A percentile compares a stretch with the other conserved stretches of the same genome.
Conservation (phyloP, 92 coral and sea anemone species). For the Isaurus tuberculatus region DNA sequence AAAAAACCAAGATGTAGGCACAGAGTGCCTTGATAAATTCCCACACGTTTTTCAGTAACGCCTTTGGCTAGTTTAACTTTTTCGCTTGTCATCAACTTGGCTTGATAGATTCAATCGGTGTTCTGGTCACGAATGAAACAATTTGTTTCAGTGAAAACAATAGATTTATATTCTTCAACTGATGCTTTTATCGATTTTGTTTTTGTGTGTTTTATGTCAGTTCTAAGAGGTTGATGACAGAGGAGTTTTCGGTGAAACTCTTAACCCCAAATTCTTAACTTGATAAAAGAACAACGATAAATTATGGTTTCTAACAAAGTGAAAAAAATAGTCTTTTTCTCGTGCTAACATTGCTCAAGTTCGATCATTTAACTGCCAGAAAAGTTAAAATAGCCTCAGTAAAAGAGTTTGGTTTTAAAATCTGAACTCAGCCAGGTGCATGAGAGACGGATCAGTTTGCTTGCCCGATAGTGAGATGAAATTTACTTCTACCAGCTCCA, state of each 20-base stretch:
- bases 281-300: too few relatives aligned
- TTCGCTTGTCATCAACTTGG: conserved; percentile 13
- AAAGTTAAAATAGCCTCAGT: too few relatives aligned
- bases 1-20: neutral
- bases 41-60: neutral
- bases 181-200: neutral
- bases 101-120: too few relatives aligned
- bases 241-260: neutral
- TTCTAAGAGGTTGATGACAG: conserved; percentile 5
- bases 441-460: too few relatives aligned
- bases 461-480: too few relatives aligned
- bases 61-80: neutral
- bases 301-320: too few relatives aligned
- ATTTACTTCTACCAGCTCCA: too few relatives aligned
- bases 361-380: too few relatives aligned
- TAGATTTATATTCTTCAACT: neutral
- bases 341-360: too few relatives aligned
- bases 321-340: too few relatives aligned
- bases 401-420: too few relatives aligned
- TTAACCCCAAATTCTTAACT: neutral
- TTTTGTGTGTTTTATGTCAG: neutral
- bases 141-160: neutral
- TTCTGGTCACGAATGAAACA: neutral
- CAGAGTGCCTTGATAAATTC: neutral
- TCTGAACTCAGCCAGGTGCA: too few relatives aligned